Conservation (phyloP, 2,888 invertebrate genomes). For the Cosmopolites sordidus region DNA sequence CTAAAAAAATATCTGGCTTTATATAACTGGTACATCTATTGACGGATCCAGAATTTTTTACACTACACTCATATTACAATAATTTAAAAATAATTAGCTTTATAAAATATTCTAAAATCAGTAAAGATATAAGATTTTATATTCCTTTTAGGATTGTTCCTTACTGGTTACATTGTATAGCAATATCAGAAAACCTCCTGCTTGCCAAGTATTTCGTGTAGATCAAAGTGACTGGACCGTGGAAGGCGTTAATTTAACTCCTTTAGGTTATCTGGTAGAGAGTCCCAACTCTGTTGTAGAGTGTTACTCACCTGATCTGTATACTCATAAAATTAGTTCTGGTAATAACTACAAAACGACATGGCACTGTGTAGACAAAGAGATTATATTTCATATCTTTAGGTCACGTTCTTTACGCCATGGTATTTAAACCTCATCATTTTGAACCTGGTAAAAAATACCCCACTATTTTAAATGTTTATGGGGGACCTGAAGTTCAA, state of each 20-base stretch:
- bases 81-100: no score
- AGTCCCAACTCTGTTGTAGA: slow-evolving; percentile 52
- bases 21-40: no score
- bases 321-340: slow-evolving; percentile 62
- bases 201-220: slow-evolving; percentile 72
- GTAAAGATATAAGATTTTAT: no score
- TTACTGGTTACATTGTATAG: slow-evolving; percentile 80
- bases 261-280: slow-evolving; percentile 68
- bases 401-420: slow-evolving; percentile 68
- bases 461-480: slow-evolving; percentile 94
- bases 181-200: slow-evolving; percentile 75
- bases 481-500: slow-evolving; percentile 98
- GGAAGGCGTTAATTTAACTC: slow-evolving; percentile 63
- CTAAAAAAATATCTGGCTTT: no score
- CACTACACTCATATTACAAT: no score
- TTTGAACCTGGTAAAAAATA: slow-evolving; percentile 65
- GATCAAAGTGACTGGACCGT: slow-evolving; percentile 64
- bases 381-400: slow-evolving; percentile 35
- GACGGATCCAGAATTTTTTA: no score
- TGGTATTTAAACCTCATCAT: slow-evolving; percentile 83
- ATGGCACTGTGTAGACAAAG: background rate
- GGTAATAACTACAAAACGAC: slow-evolving; percentile 37
- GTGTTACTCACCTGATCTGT: slow-evolving; percentile 68
- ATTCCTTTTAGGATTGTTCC: slow-evolving; percentile 61
- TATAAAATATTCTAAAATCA: no score